Evolutionary conservation across 2,888 invertebrate genomes (phyloP), one percentile per base, ranked within the genome.

Genomic region (Seira musarum): DNA sequence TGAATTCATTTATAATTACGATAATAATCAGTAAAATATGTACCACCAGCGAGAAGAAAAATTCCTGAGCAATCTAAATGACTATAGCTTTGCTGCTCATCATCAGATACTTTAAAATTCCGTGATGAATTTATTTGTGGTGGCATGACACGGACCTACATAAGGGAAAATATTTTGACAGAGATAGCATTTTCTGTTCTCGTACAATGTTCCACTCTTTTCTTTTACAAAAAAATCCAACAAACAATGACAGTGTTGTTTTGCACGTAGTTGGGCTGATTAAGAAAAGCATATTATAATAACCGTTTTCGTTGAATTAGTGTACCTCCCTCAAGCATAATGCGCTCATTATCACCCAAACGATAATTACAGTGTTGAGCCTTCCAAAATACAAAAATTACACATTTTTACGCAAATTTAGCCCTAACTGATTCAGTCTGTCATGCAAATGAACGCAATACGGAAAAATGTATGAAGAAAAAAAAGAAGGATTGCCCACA

Each of bases 391-490:
- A 69, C 30, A 77, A 77, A 77, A 77, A 77, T 77, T 77, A 77
- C 77, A 70, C 77, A 77, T 77, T 77, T 77, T 77, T 77, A 77
- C 77, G 77, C 77, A 69, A 77, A 77, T 69, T 61, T 21, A 22
- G 21, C 22, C 21, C 49, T 76, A 69, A 76, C 66, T 64, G 57
- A 70, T 63, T 46, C 70, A 76, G 64, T 63, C 53, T 65, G 73
- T 53, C 75, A 75, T 75, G 75, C 75, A 75, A 75, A 75, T 75
- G 75, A 61, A 46, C 40, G 63, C 17, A 40, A 46, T 46, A 40
- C 49, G 24, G 13, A 10, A 70, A 53, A 53, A 1, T 1, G 21
- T 24, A 57, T 53, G 19, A 57, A 70, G 63, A 40, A 40, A 71
- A 30, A 63, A 60, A 30, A 35, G 63, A 70, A 46, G 71, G 72